Evolutionary conservation across 2,797 vertebrate species (phyloP), one percentile per base, ranked within the genome.

Genomic region (Nasua narica): DNA sequence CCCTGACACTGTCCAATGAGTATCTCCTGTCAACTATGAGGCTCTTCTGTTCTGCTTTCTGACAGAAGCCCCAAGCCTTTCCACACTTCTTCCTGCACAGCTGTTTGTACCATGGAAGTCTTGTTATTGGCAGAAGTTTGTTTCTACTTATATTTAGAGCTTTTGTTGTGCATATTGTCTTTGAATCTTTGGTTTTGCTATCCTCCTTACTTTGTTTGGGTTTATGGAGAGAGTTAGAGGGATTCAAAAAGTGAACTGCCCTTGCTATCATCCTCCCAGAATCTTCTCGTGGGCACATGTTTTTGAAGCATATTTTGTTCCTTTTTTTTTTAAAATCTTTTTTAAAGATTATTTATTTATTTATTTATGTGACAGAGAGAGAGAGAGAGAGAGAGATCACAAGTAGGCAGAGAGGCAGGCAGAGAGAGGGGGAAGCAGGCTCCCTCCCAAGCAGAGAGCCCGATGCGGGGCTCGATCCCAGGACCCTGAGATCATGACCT

Each of bases 191-290:
- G 40, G 43, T 46, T 94, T 81, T 93, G 25, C 56, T 40, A 25
- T 74, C 54, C 21, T 90, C 27, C 25, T 62, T 46, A 62, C 56
- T 79, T 87, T 90, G 23, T 81, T 77, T 81, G 58, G 50, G 48
- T 92, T 85, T 93, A 40, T 58, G n/a, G 32, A 48, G 50, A 82
- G 76, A 79, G 58, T 83, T 88, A 96, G 46, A 87, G 65, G 77
- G n/a, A 87, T 79, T 91, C 3, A 48, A 50, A 93, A 94, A 82
- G 29, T 74, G 19, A 14, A 69, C 11, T 78, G 21, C 35, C 69
- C 29, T 35, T 94, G 21, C 29, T 76, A 0, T 81, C 18, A 35
- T 90, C 35, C 74, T 94, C 60, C 85, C 40, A 67, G 67, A 93
- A 74, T 79, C 54, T 14, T 86, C 29, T 89, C 14, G 83, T 43